Percentiles rank a stretch among this genome's conserved stretches.
Evolutionary conservation across 2,888 invertebrate genomes (phyloP).

Genomic region (Ceratothoa steindachneri): DNA sequence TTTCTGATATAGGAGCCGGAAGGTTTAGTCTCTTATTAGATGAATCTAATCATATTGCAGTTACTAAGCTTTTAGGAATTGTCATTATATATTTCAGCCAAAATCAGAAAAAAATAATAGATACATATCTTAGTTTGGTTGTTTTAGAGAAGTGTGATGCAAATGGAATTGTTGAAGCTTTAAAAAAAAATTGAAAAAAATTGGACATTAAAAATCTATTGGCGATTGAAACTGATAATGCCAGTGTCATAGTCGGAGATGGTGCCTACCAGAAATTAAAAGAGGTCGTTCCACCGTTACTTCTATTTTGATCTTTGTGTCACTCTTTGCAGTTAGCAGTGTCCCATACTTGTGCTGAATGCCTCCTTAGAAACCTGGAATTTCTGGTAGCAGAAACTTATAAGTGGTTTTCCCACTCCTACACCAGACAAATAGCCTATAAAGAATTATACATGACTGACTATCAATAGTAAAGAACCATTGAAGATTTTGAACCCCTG

Average conservation of each 20-base stretch:
- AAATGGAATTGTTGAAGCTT: conserved; percentile 10
- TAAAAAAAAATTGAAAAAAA: background rate
- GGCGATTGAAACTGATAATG: conserved; percentile 25
- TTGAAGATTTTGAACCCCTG: too few species aligned
- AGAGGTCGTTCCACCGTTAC: conserved; percentile 6
- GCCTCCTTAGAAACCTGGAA: conserved; percentile 19
- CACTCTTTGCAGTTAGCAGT: conserved; percentile 23
- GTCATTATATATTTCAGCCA: conserved; percentile 18
- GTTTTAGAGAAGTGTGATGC: conserved; percentile 14
- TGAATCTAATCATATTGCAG: conserved; percentile 14
- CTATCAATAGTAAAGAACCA: too few species aligned
- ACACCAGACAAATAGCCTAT: background rate
- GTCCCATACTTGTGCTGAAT: conserved; percentile 15
- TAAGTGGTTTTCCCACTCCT: conserved; percentile 10
- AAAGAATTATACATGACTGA: background rate
- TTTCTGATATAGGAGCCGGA: conserved; percentile 5
- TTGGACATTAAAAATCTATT: conserved; percentile 15
- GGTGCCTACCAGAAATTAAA: conserved; percentile 23
- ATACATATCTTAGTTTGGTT: conserved; percentile 14
- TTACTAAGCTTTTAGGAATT: conserved; percentile 15
- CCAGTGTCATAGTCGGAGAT: conserved; percentile 25
- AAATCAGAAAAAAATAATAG: background rate
- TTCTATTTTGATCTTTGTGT: conserved; percentile 15
- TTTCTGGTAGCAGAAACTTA: conserved; percentile 16
- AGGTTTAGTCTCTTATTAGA: conserved; percentile 16